Conservation (phyloP, 2,797 vertebrate species). For the Amazona finschi region DNA sequence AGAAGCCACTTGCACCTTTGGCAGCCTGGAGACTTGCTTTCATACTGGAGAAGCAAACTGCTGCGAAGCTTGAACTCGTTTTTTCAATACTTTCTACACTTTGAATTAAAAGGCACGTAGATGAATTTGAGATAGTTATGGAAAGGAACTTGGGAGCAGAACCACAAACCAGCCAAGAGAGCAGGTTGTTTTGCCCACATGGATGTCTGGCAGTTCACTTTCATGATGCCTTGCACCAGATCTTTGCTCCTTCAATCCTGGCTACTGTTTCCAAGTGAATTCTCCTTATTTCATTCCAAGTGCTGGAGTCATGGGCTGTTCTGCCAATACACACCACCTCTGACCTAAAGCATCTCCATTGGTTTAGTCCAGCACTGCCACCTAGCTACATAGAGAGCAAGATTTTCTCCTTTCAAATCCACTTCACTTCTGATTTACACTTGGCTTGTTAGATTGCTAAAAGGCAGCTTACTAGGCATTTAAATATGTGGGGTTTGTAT, state of each 20-base stretch:
- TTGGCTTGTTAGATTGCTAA: background rate
- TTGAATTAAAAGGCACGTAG: background rate
- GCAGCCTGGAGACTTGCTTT: background rate
- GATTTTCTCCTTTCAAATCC: background rate
- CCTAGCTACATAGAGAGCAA: background rate
- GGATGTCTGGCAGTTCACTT: background rate
- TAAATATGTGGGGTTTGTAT: background rate
- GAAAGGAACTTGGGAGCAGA: background rate
- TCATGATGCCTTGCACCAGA: background rate
- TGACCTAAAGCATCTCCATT: background rate
- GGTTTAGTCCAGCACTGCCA: background rate
- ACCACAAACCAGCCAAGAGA: background rate
- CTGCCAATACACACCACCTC: background rate
- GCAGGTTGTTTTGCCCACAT: background rate
- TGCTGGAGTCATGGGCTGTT: background rate
- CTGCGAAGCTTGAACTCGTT: background rate
- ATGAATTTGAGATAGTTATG: background rate
- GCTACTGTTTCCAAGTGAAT: background rate
- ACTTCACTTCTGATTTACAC: background rate
- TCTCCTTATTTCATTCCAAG: background rate
- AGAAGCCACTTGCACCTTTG: background rate
- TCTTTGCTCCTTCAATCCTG: background rate
- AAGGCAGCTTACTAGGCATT: background rate
- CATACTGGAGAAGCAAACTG: background rate
- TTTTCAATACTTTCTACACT: background rate